phyloP scores from a whole-genome alignment of 2,113 vertebrate genomes.

The Platanista minor region DNA sequence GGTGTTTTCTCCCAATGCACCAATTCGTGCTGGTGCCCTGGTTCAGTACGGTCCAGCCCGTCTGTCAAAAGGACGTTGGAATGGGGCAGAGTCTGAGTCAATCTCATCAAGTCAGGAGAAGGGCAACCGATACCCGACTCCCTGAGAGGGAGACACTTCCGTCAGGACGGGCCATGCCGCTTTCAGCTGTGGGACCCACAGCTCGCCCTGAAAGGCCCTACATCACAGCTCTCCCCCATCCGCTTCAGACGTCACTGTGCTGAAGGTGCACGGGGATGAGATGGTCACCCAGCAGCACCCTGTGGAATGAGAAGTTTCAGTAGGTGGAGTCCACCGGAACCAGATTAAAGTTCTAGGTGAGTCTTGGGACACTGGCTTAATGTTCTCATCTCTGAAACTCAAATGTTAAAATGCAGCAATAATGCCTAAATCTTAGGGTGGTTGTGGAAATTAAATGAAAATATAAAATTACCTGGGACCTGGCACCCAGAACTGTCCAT shows the following conservation, averaged over 20 bases:
- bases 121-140: neutral
- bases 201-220: neutral
- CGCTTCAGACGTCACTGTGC: neutral
- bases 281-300: neutral
- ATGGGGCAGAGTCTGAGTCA: neutral
- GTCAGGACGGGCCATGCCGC: neutral
- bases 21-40: too few species aligned
- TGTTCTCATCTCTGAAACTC: neutral
- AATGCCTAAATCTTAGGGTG: neutral
- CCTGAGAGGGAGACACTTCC: neutral
- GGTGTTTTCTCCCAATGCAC: neutral
- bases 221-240: neutral
- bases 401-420: neutral
- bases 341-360: neutral
- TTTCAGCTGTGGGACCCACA: neutral
- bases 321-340: neutral
- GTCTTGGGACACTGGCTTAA: neutral
- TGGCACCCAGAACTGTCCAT: neutral
- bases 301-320: neutral
- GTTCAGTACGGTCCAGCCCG: rapidly evolving
- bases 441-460: neutral
- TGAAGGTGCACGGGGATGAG: neutral
- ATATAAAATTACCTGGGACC: neutral
- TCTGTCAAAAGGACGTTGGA: neutral
- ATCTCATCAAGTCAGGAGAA: neutral